Base-by-base conservation (phyloP, 2,113 vertebrate genomes). In the Erythrocercus mccallii region DNA sequence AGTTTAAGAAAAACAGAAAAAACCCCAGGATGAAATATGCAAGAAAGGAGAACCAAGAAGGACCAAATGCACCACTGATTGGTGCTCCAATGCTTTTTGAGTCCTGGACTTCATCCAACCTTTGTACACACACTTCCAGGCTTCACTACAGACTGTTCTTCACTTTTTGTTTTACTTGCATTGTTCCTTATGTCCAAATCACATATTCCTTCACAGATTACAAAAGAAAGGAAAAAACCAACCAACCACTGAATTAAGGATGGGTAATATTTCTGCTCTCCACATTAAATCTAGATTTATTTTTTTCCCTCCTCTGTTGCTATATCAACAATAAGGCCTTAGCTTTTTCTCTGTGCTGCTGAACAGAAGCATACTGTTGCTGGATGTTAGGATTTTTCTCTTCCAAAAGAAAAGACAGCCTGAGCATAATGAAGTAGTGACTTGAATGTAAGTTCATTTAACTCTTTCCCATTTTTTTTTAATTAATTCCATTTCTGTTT, bases 1-100 rank as follows among this genome's bases (percentile, higher is more conserved):
- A 80, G 28, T 21, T 1, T 1, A 37, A 74, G 24, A n/a, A 35
- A 54, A 28, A 5, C 3, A 0, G 3, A 24, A 16, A 9, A 20
- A 24, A 44, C 12, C 44, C 10, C 4, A 27, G 12, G 10, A 27
- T 27, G 64, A 79, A 62, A 79, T 1, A 48, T 6, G 10, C 16
- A 88, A 58, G 42, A 25, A 68, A 11, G 50, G 17, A 72, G 80
- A 92, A 38, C 42, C 14, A 33, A 11, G 11, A 58, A 28, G 10
- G 35, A 74, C 9, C 15, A 76, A 66, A 68, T 17, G 30, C 38
- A 82, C 10, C 28, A 27, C 2, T 56, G 40, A n/a, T 1, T 9
- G 15, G 37, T 81, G n/a, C 8, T 10, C n/a, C 25, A 44, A 21
- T 28, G 22, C 16, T 61, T 86, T 82, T 25, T 37, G 35, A 78